Percentiles rank a stretch among this genome's conserved stretches.
These are phyloP conservation scores for Sipha flava DNA, from an alignment of 1,140 invertebrate genomes.

Conservation along the genomic window DNA sequence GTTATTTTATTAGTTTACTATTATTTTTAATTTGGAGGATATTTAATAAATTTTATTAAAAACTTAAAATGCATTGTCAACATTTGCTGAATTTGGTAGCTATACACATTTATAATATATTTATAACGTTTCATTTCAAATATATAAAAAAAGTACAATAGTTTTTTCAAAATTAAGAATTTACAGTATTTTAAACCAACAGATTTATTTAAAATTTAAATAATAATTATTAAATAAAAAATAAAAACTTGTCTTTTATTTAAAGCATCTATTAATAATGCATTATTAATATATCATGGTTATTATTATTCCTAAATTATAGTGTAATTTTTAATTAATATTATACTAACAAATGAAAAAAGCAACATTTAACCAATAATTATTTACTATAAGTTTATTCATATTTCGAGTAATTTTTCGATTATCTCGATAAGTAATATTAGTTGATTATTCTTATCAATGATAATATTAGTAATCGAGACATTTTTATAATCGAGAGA, in stretches of 20 bases:
- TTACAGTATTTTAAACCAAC: background rate
- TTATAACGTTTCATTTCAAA: background rate
- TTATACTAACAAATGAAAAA: too few species aligned
- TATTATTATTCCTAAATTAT: too few species aligned
- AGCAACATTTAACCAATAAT: background rate
- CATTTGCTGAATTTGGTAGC: background rate
- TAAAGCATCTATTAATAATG: background rate
- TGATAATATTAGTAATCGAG: too few species aligned
- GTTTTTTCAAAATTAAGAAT: too few species aligned
- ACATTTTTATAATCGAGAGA: too few species aligned
- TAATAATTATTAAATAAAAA: background rate
- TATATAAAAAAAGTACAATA: too few species aligned
- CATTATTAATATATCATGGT: background rate
- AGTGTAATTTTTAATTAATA: too few species aligned
- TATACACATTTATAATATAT: background rate
- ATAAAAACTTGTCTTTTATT: background rate
- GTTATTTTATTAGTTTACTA: background rate
- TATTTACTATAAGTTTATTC: background rate
- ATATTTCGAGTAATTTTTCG: background rate
- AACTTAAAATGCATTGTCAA: background rate
- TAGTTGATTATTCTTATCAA: too few species aligned
- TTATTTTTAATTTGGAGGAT: background rate
- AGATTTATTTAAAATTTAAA: background rate
- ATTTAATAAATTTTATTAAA: background rate
- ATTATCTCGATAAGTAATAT: too few species aligned